phyloP scores from a whole-genome alignment of 2,888 invertebrate genomes.

The Abrostola triplasia region DNA sequence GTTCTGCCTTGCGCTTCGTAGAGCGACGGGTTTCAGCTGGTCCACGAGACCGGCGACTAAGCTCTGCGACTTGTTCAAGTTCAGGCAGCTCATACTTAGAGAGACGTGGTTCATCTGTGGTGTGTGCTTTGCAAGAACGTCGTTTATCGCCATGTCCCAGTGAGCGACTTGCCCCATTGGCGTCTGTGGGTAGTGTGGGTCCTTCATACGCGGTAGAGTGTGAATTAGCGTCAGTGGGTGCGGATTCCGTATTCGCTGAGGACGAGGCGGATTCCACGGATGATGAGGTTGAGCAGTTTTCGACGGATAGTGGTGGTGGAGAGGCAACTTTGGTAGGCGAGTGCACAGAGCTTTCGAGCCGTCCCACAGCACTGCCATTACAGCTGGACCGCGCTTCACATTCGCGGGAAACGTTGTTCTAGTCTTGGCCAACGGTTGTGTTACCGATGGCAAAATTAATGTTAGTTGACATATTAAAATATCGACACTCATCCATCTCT shows the following conservation, averaged over 20 bases:
- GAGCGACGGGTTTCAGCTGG: conserved; percentile 85
- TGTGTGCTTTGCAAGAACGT: conserved; percentile 93
- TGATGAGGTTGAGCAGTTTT: conserved; percentile 94
- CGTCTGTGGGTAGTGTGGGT: conserved; percentile 93
- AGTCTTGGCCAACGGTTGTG: conserved; percentile 72
- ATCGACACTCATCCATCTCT: conserved; percentile 70
- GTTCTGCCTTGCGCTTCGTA: conserved; percentile 86
- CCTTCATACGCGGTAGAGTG: conserved; percentile 91
- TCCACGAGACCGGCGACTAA: conserved; percentile 89
- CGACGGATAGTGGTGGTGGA: conserved; percentile 93
- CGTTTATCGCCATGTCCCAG: conserved; percentile 93
- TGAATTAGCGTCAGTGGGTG: conserved; percentile 91
- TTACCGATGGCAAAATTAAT: conserved; percentile 68
- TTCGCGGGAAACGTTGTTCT: conserved; percentile 94
- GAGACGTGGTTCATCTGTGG: conserved; percentile 93
- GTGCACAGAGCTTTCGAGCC: conserved; percentile 80
- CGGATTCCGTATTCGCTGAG: conserved; percentile 94
- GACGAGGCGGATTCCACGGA: conserved; percentile 93
- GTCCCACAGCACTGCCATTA: conserved; percentile 75
- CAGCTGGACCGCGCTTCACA: conserved; percentile 86
- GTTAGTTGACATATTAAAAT: conserved; percentile 78
- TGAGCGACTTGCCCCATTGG: conserved; percentile 91
- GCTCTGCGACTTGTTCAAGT: conserved; percentile 95
- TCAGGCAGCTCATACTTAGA: conserved; percentile 95
- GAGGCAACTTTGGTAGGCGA: conserved; percentile 75